These are phyloP conservation scores for Hartigia nigra DNA, from an alignment of 2,888 invertebrate species.

Conservation along the genomic window DNA sequence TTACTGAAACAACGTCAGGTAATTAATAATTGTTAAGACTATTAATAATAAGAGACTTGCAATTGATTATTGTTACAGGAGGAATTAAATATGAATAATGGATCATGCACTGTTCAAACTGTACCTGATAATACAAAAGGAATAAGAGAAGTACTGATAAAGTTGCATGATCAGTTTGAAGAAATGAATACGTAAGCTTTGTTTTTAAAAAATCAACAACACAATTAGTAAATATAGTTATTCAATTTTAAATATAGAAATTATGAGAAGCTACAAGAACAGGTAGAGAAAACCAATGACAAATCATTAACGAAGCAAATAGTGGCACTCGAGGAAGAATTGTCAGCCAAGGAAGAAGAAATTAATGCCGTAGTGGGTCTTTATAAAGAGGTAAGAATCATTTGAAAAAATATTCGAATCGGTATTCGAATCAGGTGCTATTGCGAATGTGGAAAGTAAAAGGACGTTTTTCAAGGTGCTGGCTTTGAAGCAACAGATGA, in stretches of 20 bases:
- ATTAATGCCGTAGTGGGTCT: slow-evolving; percentile 55
- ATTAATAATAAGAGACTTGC: background rate
- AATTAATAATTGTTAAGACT: slow-evolving; percentile 3
- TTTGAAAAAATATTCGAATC: background rate
- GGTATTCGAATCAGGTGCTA: background rate
- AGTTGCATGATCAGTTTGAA: slow-evolving; percentile 54
- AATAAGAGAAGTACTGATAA: slow-evolving; percentile 47
- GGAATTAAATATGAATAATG: slow-evolving; percentile 20
- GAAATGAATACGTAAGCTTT: slow-evolving; percentile 47
- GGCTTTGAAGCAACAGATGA: slow-evolving; percentile 55
- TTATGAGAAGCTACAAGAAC: slow-evolving; percentile 50
- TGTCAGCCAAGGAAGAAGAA: slow-evolving; percentile 56
- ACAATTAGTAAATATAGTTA: no score
- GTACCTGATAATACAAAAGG: slow-evolving; percentile 31
- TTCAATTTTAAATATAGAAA: slow-evolving; percentile 35
- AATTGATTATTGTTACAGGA: slow-evolving; percentile 13
- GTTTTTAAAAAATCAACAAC: background rate
- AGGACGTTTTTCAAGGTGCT: slow-evolving; percentile 43
- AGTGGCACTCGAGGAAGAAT: slow-evolving; percentile 46
- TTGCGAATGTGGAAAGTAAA: slow-evolving; percentile 8
- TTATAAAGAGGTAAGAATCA: slow-evolving; percentile 51
- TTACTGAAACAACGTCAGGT: slow-evolving; percentile 33
- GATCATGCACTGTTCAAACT: background rate
- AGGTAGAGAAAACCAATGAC: slow-evolving; percentile 43
- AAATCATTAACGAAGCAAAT: slow-evolving; percentile 44